Evolutionary conservation across 2,797 vertebrate genomes (phyloP).

Genomic region (Phalanger gymnotis): DNA sequence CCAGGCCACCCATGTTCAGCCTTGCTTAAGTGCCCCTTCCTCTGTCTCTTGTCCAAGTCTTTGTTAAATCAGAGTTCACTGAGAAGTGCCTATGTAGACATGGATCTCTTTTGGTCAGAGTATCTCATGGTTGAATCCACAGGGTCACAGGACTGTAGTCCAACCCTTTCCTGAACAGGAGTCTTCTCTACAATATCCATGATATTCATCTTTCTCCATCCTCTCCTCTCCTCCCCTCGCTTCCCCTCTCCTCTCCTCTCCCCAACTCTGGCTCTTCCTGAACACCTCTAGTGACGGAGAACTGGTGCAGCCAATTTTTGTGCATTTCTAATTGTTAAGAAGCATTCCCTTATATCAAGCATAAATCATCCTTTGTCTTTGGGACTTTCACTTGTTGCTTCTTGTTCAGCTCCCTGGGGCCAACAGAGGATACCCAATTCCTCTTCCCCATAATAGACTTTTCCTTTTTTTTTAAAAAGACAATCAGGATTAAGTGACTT

Average conservation of each 20-base stretch:
- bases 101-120: background rate
- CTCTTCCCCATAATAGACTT: background rate
- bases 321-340: background rate
- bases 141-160: background rate
- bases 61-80: background rate
- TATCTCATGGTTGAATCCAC: background rate
- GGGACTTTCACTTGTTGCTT: background rate
- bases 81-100: background rate
- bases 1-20: background rate
- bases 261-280: too few relatives aligned
- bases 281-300: background rate
- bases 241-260: too few relatives aligned
- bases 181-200: background rate
- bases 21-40: too few relatives aligned
- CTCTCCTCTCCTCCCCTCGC: too few relatives aligned
- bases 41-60: too few relatives aligned
- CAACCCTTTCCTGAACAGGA: background rate
- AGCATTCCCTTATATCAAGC: background rate
- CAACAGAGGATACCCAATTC: background rate
- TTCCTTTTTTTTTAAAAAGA: background rate
- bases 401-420: background rate
- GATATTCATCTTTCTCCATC: too few relatives aligned
- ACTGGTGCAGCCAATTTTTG: background rate
- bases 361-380: background rate
- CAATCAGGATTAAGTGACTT: background rate